Evolutionary conservation across 2,113 vertebrate genomes (phyloP).

Genomic region (Anhinga anhinga): DNA sequence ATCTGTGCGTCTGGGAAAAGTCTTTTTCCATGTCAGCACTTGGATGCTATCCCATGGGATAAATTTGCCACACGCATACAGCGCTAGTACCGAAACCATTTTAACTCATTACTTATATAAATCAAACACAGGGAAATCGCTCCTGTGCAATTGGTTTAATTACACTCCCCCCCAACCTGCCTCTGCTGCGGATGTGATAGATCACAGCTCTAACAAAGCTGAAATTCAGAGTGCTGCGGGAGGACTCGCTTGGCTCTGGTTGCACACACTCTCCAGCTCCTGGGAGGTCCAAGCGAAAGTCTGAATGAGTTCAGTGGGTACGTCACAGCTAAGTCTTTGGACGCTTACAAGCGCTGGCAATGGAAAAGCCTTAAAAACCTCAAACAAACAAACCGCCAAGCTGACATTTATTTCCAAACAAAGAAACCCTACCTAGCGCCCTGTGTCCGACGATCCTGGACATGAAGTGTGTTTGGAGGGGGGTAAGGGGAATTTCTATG

Average conservation of each 20-base stretch:
- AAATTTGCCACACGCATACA: background rate
- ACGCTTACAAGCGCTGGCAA: background rate
- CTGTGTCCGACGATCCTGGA: accelerated
- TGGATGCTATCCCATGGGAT: background rate
- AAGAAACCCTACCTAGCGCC: background rate
- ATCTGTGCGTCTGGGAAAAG: slow-evolving; percentile 18
- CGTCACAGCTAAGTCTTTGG: background rate
- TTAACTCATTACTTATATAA: background rate
- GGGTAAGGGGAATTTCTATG: background rate
- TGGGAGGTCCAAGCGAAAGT: slow-evolving; percentile 35
- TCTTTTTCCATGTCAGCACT: slow-evolving; percentile 42
- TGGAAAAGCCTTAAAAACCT: background rate
- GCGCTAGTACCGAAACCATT: background rate
- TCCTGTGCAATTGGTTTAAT: background rate
- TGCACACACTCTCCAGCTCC: background rate
- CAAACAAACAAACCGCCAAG: background rate
- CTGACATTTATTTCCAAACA: background rate
- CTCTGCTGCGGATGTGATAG: background rate
- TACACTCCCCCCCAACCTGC: background rate
- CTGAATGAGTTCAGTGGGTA: background rate
- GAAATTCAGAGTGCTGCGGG: background rate
- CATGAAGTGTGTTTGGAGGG: background rate
- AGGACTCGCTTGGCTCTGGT: background rate
- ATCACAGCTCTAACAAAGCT: background rate
- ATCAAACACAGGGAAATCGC: background rate